A percentile compares a stretch with the other conserved stretches of the same genome.
Evolutionary conservation across 2,888 invertebrate species (phyloP).

Genomic region (Drosophila anomalata): DNA sequence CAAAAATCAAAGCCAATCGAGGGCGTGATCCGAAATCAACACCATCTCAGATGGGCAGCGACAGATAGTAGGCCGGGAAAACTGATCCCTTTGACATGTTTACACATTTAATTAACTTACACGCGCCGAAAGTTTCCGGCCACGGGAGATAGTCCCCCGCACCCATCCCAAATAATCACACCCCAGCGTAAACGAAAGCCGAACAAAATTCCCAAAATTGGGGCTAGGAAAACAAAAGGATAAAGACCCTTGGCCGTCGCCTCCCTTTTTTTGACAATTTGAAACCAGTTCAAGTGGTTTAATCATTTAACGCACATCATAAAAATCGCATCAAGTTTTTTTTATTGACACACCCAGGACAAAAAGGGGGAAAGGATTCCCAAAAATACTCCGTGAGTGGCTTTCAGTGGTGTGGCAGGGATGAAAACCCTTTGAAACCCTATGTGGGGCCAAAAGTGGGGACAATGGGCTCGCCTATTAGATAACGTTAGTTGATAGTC

Average conservation of each 20-base stretch:
- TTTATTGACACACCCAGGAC: slow-evolving; percentile 69
- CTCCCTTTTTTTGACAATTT: slow-evolving; percentile 63
- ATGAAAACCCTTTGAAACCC: slow-evolving; percentile 65
- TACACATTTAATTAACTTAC: slow-evolving; percentile 80
- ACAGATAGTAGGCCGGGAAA: slow-evolving; percentile 6
- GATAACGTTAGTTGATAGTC: slow-evolving; percentile 37
- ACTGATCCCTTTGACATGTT: slow-evolving; percentile 66
- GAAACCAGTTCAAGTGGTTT: slow-evolving; percentile 80
- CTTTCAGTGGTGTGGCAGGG: slow-evolving; percentile 1
- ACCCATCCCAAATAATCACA: slow-evolving; percentile 36
- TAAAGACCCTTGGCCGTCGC: slow-evolving; percentile 45
- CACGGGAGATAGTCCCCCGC: slow-evolving; percentile 35
- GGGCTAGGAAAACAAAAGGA: slow-evolving; percentile 56
- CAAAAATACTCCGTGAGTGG: slow-evolving; percentile 11
- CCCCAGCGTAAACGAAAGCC: slow-evolving; percentile 46
- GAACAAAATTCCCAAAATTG: slow-evolving; percentile 39
- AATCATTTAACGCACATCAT: slow-evolving; percentile 81
- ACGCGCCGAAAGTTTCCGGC: slow-evolving; percentile 71
- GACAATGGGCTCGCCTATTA: slow-evolving; percentile 26
- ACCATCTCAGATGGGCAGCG: slow-evolving; percentile 43
- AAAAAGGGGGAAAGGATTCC: slow-evolving; percentile 36
- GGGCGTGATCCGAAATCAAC: slow-evolving; percentile 68
- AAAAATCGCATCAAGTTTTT: slow-evolving; percentile 79
- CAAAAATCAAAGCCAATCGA: slow-evolving; percentile 61
- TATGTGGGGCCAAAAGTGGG: slow-evolving; percentile 17